Evolutionary conservation across 2,113 vertebrate genomes (phyloP), one percentile per base, ranked within the genome.

Genomic region (Miniopterus natalensis): DNA sequence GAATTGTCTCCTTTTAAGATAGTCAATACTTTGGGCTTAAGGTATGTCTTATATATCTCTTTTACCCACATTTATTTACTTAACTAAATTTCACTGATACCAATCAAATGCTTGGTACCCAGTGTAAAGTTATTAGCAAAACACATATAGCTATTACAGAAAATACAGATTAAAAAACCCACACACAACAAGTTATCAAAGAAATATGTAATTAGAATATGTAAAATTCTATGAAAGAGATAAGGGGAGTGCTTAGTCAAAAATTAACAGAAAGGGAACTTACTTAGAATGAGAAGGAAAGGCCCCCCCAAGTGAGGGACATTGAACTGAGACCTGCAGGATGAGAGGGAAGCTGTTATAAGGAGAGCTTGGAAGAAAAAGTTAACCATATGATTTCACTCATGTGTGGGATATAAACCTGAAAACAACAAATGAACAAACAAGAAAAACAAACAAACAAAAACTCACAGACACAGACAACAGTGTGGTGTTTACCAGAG

Each of bases 41-140:
- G 47, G 47, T 45, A 9, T 83, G 40, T 70, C 31, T 86, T 71
- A 1, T 57, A 3, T 79, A 84, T 63, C 14, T 51, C 36, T 68
- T 79, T 63, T n/a, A 66, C 0, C 17, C 51, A 75, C 29, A 70
- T 77, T 90, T 95, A 83, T 70, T 47, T 81, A 70, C 20, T 86
- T n/a, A 86, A 90, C 66, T 74, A 74, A 79, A n/a, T 57, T 85
- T 85, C 79, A 75, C 85, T 88, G 55, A 21, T 75, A 90, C 1
- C 11, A 81, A 40, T 86, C 13, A 55, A 61, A n/a, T 85, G 1
- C 31, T 81, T 45, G 6, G 12, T 45, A 86, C 5, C 18, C 17
- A 1, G 1, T 57, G 66, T 63, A 57, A 89, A 84, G 23, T 65
- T 61, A 57, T 84, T 89, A 89, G 29, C 9, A 53, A 85, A 78